Conservation (phyloP, 2,888 invertebrate genomes). For the Mythimna impura region DNA sequence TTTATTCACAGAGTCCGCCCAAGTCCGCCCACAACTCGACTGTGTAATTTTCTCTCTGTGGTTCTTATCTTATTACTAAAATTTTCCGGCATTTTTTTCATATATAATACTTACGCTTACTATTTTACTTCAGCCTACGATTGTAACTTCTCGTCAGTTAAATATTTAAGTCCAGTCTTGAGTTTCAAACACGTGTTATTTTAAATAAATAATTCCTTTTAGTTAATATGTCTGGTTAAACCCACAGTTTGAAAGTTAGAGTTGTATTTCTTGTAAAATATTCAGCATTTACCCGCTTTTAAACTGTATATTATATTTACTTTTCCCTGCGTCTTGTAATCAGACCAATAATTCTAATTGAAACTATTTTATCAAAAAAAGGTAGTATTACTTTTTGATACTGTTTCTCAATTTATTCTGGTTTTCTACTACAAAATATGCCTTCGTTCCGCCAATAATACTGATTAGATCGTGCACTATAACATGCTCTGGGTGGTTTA, state of each 20-base stretch:
- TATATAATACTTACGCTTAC: not conserved
- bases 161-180: not conserved
- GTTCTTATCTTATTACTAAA: constrained; percentile 3
- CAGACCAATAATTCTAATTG: no score
- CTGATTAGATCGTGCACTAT: no score
- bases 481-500: no score
- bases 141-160: not conserved
- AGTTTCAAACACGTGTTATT: not conserved
- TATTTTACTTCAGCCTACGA: constrained; percentile 5
- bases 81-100: constrained; percentile 16
- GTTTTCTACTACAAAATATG: no score
- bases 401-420: no score
- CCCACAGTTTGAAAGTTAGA: constrained; percentile 3
- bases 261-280: not conserved
- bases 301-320: not conserved
- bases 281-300: not conserved
- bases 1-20: constrained; percentile 13
- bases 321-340: not conserved
- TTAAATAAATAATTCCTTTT: not conserved
- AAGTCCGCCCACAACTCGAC: constrained; percentile 32
- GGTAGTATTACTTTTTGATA: no score
- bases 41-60: constrained; percentile 19
- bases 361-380: no score
- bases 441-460: no score
- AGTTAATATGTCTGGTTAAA: not conserved